Base-by-base conservation (phyloP, 2,888 invertebrate species). In the Koerneria pararmatus region DNA sequence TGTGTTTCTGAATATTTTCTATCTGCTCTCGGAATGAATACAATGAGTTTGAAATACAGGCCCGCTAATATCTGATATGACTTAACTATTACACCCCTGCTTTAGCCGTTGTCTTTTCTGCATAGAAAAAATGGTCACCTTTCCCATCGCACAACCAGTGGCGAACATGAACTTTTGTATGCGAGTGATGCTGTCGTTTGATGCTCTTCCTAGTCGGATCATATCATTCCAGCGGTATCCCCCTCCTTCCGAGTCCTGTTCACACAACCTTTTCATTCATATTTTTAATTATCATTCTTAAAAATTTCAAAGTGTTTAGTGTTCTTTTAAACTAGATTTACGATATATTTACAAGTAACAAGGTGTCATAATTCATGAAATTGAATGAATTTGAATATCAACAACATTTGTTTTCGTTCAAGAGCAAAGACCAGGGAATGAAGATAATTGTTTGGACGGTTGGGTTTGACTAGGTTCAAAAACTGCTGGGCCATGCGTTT, bases 191-290 rank as follows among this genome's bases (percentile, higher is more conserved):
- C 57, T 65, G 46, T 49, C 65, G 60, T 74, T 74, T 8, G 48
- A 65, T 8, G 61, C 34, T 48, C 62, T 68, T 61, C 70, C 56
- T 63, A 76, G 51, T 6, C 77, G 61, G 15, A 77, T 65, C 75
- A 77, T 75, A 41, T 77, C 77, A 67, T 77, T 75, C 77, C 77
- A 77, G 22, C 77, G 61, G 1, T 69, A 67, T 27, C 75, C 76
- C 29, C 75, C 76, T 53, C 71, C 74, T 48, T 77, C 75, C 22
- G 73, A 46, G 63, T 77, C 77, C 61, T 74, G 60, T 31, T 63
- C 54, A 67, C 22, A 24, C 19, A 29, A 66, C 6, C 2, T 4
- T 29, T 56, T 11, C 31, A 29, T n/a, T 11, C 35, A 60, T 24
- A 46, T 41, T 27, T 19, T 11, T 29, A 2, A 8, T 58, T 8